Percentiles rank a stretch among this genome's conserved stretches.
Evolutionary conservation across 2,888 invertebrate species (phyloP).

Genomic region (Meghimatium bilineatum): DNA sequence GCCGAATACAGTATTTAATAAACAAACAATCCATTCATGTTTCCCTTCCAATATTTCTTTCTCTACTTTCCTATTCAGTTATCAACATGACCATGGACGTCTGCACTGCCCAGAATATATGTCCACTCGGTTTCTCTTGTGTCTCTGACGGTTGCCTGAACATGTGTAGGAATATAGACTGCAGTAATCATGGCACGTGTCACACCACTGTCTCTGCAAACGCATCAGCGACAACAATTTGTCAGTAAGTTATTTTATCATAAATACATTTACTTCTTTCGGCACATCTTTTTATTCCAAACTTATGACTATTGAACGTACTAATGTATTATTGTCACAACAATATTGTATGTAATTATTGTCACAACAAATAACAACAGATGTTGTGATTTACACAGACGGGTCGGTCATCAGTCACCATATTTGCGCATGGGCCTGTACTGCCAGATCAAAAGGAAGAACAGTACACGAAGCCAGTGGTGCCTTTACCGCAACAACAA

Average conservation of each 20-base stretch:
- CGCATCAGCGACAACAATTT: background rate
- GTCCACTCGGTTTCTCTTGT: background rate
- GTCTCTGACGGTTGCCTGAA: background rate
- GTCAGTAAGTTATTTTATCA: background rate
- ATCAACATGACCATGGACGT: background rate
- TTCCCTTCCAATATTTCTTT: no score
- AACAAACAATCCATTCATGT: no score
- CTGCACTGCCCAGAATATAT: background rate
- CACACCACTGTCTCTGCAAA: background rate
- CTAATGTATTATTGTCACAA: no score
- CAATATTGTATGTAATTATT: no score
- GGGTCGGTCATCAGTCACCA: no score
- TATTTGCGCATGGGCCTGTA: no score
- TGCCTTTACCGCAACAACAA: no score
- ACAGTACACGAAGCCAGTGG: no score
- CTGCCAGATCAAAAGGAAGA: no score
- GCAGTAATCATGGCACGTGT: conserved; percentile 5
- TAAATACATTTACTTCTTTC: background rate
- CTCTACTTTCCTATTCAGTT: background rate
- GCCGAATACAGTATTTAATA: no score
- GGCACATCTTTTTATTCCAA: background rate
- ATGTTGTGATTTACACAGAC: no score
- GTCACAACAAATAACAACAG: no score
- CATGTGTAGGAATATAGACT: background rate
- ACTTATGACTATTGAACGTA: background rate